phyloP scores from a whole-genome alignment of 2,888 invertebrate genomes.

The Epirrhoe alternata region DNA sequence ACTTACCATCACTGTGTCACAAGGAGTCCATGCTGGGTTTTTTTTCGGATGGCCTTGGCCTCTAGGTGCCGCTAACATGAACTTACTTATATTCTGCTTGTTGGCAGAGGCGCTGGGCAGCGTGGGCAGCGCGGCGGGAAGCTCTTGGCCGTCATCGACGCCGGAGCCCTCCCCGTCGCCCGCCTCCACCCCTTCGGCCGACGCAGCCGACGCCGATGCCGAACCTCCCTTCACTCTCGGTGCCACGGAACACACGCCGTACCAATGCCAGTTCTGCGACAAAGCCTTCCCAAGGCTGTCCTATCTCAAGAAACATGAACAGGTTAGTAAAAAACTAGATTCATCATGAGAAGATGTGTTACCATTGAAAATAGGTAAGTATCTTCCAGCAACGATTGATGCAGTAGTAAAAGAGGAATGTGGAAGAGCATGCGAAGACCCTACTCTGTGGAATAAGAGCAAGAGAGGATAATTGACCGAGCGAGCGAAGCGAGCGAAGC shows the following conservation, averaged over 20 bases:
- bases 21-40: no score
- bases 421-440: no score
- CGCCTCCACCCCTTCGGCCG: conserved; percentile 87
- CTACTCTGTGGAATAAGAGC: no score
- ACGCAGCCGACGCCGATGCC: conserved; percentile 87
- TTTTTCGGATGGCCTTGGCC: no score
- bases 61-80: no score
- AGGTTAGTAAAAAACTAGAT: conserved; percentile 84
- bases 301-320: conserved; percentile 96
- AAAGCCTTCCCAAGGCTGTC: conserved; percentile 95
- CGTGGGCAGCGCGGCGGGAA: conserved; percentile 87
- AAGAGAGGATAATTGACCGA: no score
- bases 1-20: no score
- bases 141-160: conserved; percentile 88
- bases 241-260: conserved; percentile 91
- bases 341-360: not conserved
- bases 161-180: conserved; percentile 86
- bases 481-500: no score
- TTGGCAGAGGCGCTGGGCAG: conserved; percentile 87
- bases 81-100: conserved; percentile 6
- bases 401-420: no score
- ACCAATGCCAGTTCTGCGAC: conserved; percentile 96
- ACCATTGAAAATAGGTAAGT: not conserved
- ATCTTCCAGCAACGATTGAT: no score
- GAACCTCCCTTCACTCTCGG: conserved; percentile 88